Base-by-base conservation (phyloP, 2,113 vertebrate species). In the Danionella cerebrum region DNA sequence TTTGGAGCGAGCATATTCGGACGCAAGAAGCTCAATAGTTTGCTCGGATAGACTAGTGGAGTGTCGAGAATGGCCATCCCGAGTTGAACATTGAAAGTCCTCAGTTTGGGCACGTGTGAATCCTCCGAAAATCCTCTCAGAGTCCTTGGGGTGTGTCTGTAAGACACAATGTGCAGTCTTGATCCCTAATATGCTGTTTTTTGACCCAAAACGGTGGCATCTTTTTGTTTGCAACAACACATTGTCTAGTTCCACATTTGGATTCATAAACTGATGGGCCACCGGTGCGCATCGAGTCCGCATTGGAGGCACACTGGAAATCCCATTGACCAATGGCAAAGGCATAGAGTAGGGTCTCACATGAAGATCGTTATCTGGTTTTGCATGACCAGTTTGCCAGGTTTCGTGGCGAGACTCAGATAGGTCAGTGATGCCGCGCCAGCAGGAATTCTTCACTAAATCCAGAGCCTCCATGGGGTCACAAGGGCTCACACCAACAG, bases 381-480 rank as follows among this genome's bases (percentile, higher is more conserved):
- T 38, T n/a, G 38, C 14, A 6, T 54, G 52, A 36, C 45, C 2
- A 31, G 12, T 59, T 2, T 35, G 44, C 11, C 50, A 41, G 36
- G 50, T 31, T n/a, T n/a, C n/a, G 10, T 31, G 38, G 16, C 13
- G 21, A 21, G 35, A 19, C 16, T 58, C 63, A 3, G 68, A 50
- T 8, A 42, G 22, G n/a, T 42, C 6, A 41, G 67, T 71, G 7
- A 78, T 24, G 73, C 79, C 79, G 73, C 84, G 83, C 85, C 84
- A 84, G 68, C 84, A 79, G 0, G 81, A 79, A 69, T 85, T 84
- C 76, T 80, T 83, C 0, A 72, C 74, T 65, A 84, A 69, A 72
- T 86, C 81, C 70, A 78, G 16, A 48, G 77, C 73, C 31, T 85
- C 79, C 3, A 75, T 0, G 22, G 73, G 74, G 69, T 72, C 33